These are phyloP conservation scores for Monochamus saltuarius DNA, from an alignment of 1,140 invertebrate genomes.

Conservation along the genomic window DNA sequence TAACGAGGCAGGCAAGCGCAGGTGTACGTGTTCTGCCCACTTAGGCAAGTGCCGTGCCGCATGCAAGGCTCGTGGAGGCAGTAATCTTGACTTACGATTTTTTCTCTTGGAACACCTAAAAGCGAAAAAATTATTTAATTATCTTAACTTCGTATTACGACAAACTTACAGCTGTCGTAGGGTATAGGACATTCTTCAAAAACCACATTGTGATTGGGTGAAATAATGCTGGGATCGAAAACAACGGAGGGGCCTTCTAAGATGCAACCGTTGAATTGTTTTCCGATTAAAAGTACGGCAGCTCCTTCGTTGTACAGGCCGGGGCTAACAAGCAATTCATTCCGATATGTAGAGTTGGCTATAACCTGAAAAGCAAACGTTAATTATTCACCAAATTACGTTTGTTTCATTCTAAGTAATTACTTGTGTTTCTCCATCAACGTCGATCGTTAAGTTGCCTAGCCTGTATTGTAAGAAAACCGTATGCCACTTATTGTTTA, in stretches of 20 bases:
- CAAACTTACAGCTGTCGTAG: constrained; percentile 69
- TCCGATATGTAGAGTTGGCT: constrained; percentile 77
- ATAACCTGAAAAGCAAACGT: constrained; percentile 58
- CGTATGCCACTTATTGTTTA: constrained; percentile 81
- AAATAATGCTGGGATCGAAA: constrained; percentile 66
- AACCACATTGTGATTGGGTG: constrained; percentile 63
- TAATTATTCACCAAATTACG: constrained; percentile 19
- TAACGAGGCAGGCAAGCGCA: constrained; percentile 73
- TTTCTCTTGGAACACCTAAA: constrained; percentile 42
- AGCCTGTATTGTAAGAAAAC: constrained; percentile 67
- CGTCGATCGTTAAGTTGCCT: constrained; percentile 65
- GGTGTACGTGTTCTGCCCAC: constrained; percentile 70
- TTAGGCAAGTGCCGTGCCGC: constrained; percentile 75
- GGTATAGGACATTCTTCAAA: constrained; percentile 75
- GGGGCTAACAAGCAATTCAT: constrained; percentile 68
- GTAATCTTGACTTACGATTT: constrained; percentile 60
- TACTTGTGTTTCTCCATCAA: constrained; percentile 56
- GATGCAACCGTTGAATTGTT: constrained; percentile 79
- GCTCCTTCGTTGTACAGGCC: constrained; percentile 60
- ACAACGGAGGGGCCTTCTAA: constrained; percentile 79
- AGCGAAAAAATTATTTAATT: constrained; percentile 4
- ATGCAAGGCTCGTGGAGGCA: constrained; percentile 80
- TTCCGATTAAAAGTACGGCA: constrained; percentile 71
- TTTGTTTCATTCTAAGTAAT: no score
- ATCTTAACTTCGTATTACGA: no score